Conservation (phyloP, 2,888 invertebrate species). For the Chymomyza amoena region DNA sequence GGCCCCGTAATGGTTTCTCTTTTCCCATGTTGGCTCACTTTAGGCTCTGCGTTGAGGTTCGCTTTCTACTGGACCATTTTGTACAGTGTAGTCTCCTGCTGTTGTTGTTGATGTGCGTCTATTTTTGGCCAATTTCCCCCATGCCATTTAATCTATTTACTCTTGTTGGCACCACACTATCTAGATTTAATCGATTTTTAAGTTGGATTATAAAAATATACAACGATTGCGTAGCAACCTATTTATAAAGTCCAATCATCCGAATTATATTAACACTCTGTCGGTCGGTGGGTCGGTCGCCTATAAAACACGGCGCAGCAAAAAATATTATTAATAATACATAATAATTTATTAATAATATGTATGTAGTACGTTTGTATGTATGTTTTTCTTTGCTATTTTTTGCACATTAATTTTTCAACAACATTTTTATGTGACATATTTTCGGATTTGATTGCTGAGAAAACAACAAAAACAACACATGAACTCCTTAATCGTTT, state of each 20-base stretch:
- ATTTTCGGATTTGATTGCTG: constrained; percentile 47
- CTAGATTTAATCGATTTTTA: neutral
- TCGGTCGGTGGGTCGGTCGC: neutral
- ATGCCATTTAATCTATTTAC: neutral
- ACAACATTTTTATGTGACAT: constrained; percentile 58
- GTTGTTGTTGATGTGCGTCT: neutral
- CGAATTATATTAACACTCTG: constrained; percentile 23
- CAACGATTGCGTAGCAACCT: constrained; percentile 59
- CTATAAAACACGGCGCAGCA: constrained; percentile 26
- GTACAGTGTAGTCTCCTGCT: neutral
- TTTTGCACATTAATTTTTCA: constrained; percentile 48
- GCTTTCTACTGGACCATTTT: neutral
- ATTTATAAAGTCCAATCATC: constrained; percentile 56
- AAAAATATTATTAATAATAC: constrained; percentile 26
- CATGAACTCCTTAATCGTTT: constrained; percentile 1
- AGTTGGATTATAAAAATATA: constrained; percentile 44
- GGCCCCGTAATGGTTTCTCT: too few species aligned
- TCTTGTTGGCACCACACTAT: neutral
- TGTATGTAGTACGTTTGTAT: neutral
- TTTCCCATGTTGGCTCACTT: neutral
- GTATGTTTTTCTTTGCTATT: constrained; percentile 11
- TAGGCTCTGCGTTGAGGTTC: too few species aligned
- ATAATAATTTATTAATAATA: constrained; percentile 37
- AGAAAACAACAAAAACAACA: constrained; percentile 17
- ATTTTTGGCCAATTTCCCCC: neutral